Base-by-base conservation (phyloP, 2,797 vertebrate genomes). In the Crenichthys baileyi region DNA sequence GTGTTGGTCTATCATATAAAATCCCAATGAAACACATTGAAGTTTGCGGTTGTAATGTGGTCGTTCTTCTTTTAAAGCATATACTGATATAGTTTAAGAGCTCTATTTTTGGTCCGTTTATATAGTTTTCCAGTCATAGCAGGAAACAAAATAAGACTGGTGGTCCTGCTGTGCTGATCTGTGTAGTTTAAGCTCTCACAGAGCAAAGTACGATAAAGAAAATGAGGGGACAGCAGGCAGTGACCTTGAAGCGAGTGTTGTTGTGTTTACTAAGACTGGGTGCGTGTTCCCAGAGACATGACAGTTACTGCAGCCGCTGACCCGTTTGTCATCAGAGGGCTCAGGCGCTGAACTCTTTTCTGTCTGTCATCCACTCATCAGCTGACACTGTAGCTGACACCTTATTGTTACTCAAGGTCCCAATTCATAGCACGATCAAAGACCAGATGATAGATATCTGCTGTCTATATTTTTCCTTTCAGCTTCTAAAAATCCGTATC, bases 141-240 rank as follows among this genome's bases (percentile, higher is more conserved):
- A 71, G 0, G 83, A 85, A 73, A 13, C 65, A 80, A 82, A 87
- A 73, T 78, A 81, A 83, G 58, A 91, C 87, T 91, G 91, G 92
- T 88, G 87, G 72, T 56, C 90, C 88, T 0, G 74, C 88, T 89
- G 91, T 24, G 91, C 78, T 86, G 89, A 91, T 90, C 85, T 83
- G 87, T 90, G 89, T 82, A 91, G 90, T 84, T 81, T 75, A 65
- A 31, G 61, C 79, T 83, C 71, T 85, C 80, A 79, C 73, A 74
- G 74, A 81, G 77, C 73, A 82, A 90, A 85, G 31, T 67, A 78
- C 88, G 89, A 77, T 76, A 0, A 8, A 85, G 86, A 82, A 79
- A 91, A 91, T 88, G 63, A 78, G 55, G 24, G 63, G 75, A 75
- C 71, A 65, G 76, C 36, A 18, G 56, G 72, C 41, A 72, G 73